A percentile compares a stretch with the other conserved stretches of the same genome.
Evolutionary conservation across 2,797 vertebrate genomes (phyloP).

Genomic region (Paramormyrops hopkinsi): DNA sequence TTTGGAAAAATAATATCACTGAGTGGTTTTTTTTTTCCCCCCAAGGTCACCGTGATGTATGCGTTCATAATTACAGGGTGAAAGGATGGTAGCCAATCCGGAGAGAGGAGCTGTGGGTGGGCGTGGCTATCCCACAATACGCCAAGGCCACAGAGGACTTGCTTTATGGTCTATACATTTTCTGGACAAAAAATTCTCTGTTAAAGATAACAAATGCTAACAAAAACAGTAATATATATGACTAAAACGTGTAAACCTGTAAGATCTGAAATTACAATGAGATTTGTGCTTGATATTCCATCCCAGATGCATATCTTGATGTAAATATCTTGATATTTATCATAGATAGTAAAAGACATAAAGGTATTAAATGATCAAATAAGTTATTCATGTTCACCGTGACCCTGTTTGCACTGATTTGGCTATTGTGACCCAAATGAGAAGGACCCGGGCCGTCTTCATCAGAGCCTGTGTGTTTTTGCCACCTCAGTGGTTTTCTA

Average conservation of each 20-base stretch:
- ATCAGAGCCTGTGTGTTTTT: not conserved
- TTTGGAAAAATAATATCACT: slow-evolving; percentile 9
- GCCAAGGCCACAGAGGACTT: not conserved
- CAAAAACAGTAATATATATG: not conserved
- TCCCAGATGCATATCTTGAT: not conserved
- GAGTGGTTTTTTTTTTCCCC: not conserved
- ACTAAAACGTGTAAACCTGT: not conserved
- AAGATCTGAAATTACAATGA: not conserved
- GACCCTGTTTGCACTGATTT: not conserved
- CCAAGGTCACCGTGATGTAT: slow-evolving; percentile 1
- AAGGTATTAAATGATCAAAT: not conserved
- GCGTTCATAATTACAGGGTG: not conserved
- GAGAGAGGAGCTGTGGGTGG: not conserved
- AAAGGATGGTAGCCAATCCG: not conserved
- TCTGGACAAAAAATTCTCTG: not conserved
- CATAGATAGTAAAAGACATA: not conserved
- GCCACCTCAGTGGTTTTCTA: slow-evolving; percentile 2
- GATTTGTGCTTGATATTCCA: not conserved
- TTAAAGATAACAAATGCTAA: not conserved
- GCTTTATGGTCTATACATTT: not conserved
- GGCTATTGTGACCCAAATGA: not conserved
- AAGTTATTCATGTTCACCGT: not conserved
- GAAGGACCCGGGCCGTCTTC: not conserved
- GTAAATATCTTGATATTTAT: not conserved
- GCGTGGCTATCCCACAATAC: not conserved